Conservation (phyloP, 1,140 invertebrate species). For the Lucilia sericata region DNA sequence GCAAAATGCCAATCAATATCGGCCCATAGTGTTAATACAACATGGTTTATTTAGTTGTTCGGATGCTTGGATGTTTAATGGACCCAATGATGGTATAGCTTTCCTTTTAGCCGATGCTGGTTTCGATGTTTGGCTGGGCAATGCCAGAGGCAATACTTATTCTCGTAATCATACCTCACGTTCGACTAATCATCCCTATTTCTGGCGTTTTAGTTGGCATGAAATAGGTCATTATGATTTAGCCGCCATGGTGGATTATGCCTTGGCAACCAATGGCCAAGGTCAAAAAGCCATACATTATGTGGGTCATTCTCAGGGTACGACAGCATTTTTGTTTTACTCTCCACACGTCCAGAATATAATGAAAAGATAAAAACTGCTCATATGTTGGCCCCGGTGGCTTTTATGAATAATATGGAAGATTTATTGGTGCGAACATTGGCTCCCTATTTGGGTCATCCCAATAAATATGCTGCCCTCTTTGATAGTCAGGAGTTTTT, state of each 20-base stretch:
- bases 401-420: constrained; percentile 63
- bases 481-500: constrained; percentile 67
- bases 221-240: constrained; percentile 73
- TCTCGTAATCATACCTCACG: constrained; percentile 70
- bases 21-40: constrained; percentile 67
- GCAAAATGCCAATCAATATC: constrained; percentile 7
- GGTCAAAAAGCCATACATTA: constrained; percentile 71
- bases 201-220: constrained; percentile 72
- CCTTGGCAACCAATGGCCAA: constrained; percentile 70
- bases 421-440: constrained; percentile 61
- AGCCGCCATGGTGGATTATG: constrained; percentile 72
- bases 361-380: constrained; percentile 70
- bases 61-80: constrained; percentile 78
- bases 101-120: constrained; percentile 75
- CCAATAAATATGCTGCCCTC: constrained; percentile 63
- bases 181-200: constrained; percentile 52
- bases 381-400: constrained; percentile 74
- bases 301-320: constrained; percentile 75
- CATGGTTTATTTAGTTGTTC: constrained; percentile 79
- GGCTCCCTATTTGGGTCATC: constrained; percentile 51
- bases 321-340: constrained; percentile 71
- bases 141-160: constrained; percentile 75
- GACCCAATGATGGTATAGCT: constrained; percentile 70
- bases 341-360: constrained; percentile 71
- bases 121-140: constrained; percentile 79